Conservation (phyloP, 2,113 vertebrate genomes). For the Aldabrachelys gigantea region DNA sequence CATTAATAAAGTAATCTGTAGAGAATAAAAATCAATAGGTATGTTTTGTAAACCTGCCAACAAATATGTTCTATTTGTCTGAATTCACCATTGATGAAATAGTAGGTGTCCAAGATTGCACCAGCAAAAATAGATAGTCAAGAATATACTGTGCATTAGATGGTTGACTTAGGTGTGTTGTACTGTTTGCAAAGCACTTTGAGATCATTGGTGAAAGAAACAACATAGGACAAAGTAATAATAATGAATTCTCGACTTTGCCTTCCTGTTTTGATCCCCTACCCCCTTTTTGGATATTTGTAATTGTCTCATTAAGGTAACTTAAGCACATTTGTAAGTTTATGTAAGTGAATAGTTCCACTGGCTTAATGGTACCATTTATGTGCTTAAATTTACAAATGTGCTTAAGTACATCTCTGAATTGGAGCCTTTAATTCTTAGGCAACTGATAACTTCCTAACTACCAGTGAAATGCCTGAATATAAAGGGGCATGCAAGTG, state of each 20-base stretch:
- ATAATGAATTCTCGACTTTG: neutral
- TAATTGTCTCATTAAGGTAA: neutral
- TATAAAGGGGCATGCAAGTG: neutral
- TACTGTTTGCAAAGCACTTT: neutral
- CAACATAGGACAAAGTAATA: neutral
- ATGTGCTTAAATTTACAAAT: neutral
- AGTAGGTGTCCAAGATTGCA: neutral
- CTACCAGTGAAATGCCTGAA: neutral
- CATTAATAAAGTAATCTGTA: neutral
- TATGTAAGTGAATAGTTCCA: rapidly evolving
- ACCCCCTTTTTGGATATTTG: neutral
- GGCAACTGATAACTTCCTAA: neutral
- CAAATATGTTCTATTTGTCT: neutral
- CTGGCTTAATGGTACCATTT: neutral
- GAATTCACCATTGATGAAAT: neutral
- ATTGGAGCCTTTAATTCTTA: neutral
- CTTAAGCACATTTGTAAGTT: neutral
- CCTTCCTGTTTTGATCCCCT: too few relatives aligned
- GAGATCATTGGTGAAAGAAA: neutral
- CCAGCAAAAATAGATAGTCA: neutral
- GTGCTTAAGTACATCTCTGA: neutral
- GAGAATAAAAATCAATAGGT: neutral
- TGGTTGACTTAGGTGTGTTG: neutral
- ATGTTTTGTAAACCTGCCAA: neutral
- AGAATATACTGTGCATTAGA: neutral